Conservation (phyloP, 2,888 invertebrate genomes). For the Melieria picta region DNA sequence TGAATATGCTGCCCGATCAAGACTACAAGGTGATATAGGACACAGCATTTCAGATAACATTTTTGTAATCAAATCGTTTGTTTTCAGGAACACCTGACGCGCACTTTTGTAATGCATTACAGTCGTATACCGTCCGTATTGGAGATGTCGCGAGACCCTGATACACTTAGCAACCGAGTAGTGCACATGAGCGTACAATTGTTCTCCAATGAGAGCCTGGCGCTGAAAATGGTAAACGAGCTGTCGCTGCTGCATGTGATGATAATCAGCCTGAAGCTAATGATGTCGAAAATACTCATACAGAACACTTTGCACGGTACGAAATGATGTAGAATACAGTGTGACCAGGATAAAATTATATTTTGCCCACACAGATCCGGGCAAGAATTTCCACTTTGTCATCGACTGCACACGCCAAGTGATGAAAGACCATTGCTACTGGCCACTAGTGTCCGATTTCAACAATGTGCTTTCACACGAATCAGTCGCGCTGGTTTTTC, state of each 20-base stretch:
- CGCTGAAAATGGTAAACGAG: conserved; percentile 90
- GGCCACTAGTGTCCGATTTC: conserved; percentile 96
- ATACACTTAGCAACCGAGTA: conserved; percentile 92
- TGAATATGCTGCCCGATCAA: conserved; percentile 95
- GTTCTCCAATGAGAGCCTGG: conserved; percentile 93
- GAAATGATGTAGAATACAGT: conserved; percentile 1
- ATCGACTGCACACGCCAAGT: conserved; percentile 92
- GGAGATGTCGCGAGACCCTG: conserved; percentile 85
- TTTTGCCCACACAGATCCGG: conserved; percentile 69
- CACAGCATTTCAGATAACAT: background rate
- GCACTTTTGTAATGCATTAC: conserved; percentile 96
- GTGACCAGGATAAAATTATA: background rate
- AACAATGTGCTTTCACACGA: conserved; percentile 95
- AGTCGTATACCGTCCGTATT: conserved; percentile 92
- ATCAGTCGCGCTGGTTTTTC: conserved; percentile 89
- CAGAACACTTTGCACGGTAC: conserved; percentile 86
- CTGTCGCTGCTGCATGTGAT: conserved; percentile 91
- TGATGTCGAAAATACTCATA: conserved; percentile 93
- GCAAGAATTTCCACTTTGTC: conserved; percentile 86
- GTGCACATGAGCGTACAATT: conserved; percentile 98
- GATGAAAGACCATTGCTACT: conserved; percentile 98
- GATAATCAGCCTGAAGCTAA: conserved; percentile 88
- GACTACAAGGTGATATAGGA: conserved; percentile 80
- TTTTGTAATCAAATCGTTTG: conserved; percentile 33
- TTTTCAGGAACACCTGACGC: conserved; percentile 86